These are phyloP conservation scores for Pluvianellus socialis DNA, from an alignment of 2,113 vertebrate species.

Conservation along the genomic window DNA sequence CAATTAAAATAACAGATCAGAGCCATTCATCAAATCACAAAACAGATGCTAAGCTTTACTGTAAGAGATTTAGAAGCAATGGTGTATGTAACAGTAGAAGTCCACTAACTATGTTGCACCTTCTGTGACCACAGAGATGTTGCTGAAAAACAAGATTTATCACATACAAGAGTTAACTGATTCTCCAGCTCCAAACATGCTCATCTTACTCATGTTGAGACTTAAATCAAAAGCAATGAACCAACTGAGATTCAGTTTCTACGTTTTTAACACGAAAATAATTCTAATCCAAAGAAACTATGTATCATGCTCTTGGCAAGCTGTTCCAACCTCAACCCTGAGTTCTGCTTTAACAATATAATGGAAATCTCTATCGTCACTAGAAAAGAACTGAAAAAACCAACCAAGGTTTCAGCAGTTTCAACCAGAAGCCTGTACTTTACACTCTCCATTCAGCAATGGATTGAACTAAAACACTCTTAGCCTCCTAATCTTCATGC, in stretches of 20 bases:
- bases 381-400: not conserved
- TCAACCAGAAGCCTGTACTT: not conserved
- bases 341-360: not conserved
- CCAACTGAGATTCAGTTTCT: not conserved
- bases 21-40: constrained; percentile 78
- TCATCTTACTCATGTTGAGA: not conserved
- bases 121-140: constrained; percentile 3
- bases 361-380: not conserved
- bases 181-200: not conserved
- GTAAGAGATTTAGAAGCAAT: constrained; percentile 65
- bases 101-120: constrained; percentile 19
- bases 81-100: constrained; percentile 28
- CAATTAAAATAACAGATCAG: constrained; percentile 79
- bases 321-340: not conserved
- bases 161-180: not conserved
- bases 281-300: not conserved
- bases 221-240: not conserved
- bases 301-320: not conserved
- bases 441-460: not conserved
- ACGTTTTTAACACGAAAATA: not conserved
- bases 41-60: constrained; percentile 78
- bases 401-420: not conserved
- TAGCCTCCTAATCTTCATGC: not conserved
- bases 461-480: not conserved
- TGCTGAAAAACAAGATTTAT: constrained; percentile 21